Conservation (phyloP, 1,140 invertebrate genomes). For the Polypedilum pembai region DNA sequence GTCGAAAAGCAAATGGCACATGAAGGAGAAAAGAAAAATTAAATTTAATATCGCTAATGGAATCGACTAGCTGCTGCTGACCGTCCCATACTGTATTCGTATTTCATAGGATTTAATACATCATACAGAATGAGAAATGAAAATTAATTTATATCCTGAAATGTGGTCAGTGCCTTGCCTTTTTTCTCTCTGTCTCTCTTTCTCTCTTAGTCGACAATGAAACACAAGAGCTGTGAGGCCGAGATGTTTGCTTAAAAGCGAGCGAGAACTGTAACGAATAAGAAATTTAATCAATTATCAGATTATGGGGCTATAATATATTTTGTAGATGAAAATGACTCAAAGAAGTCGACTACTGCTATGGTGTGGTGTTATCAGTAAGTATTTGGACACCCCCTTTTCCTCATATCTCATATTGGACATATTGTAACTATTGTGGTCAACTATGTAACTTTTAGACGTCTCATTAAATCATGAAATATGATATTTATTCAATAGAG, state of each 20-base stretch:
- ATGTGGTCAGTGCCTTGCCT: constrained; percentile 15
- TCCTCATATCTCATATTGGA: neutral
- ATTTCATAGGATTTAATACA: constrained; percentile 15
- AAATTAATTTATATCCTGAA: constrained; percentile 23
- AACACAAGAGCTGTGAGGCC: neutral
- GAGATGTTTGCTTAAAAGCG: constrained; percentile 1
- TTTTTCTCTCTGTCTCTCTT: neutral
- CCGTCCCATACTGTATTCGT: neutral
- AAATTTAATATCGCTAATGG: constrained; percentile 25
- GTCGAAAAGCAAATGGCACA: neutral
- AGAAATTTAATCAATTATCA: constrained; percentile 26
- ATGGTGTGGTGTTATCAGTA: neutral
- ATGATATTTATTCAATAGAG: neutral
- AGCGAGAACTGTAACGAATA: neutral
- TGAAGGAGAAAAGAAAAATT: neutral
- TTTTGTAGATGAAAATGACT: neutral
- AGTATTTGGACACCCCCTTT: neutral
- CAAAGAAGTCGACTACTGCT: neutral
- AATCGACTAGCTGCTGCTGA: neutral
- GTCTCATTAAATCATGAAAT: neutral
- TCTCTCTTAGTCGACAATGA: neutral
- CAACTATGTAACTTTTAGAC: neutral
- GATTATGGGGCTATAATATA: neutral
- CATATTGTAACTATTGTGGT: neutral
- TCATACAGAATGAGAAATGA: neutral